Base-by-base conservation (phyloP, 2,113 vertebrate genomes). In the Larimichthys crocea region DNA sequence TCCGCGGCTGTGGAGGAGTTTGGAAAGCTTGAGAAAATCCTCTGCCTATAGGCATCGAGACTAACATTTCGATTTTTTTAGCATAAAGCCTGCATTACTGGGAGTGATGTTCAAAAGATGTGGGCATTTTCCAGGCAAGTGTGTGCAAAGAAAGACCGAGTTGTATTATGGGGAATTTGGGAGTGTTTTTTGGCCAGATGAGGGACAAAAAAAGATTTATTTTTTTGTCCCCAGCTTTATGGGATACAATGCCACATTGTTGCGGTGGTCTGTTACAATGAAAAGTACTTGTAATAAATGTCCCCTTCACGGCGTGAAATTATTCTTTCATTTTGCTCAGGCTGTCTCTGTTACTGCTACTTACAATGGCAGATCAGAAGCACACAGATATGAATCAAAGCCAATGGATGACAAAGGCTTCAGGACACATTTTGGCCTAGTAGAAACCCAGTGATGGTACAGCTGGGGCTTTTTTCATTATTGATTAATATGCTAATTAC, bases 251-350 rank as follows among this genome's bases (percentile, higher is more conserved):
- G 63, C 12, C 4, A 40, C 49, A 76, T 17, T 29, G 14, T 31
- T 68, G 48, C 31, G 35, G 55, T 1, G 14, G 16, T 10, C 6
- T 55, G 53, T 64, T 42, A 40, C 24, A 46, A 62, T 71, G 17
- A 57, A 42, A 29, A 48, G 15, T 17, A 15, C 16, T 62, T 11
- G 9, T 17, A 48, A 62, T 44, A 52, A 69, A 69, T 29, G 49
- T 57, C 16, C 42, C n/a, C 19, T 24, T 55, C 20, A 6, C 24
- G 20, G 46, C 16, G 10, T 65, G 77, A 60, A 53, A 57, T 72
- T 3, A 24, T 52, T 74, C 7, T 57, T 89, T 71, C 22, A 53
- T 50, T 76, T 40, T 42, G 44, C 22, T 55, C 68, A 52, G 67
- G 50, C 48, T 12, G 9, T 60, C 50, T 76, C 42, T 69, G 17